These are phyloP conservation scores for Cryptocephalus moraei DNA, from an alignment of 2,888 invertebrate species.

Conservation along the genomic window DNA sequence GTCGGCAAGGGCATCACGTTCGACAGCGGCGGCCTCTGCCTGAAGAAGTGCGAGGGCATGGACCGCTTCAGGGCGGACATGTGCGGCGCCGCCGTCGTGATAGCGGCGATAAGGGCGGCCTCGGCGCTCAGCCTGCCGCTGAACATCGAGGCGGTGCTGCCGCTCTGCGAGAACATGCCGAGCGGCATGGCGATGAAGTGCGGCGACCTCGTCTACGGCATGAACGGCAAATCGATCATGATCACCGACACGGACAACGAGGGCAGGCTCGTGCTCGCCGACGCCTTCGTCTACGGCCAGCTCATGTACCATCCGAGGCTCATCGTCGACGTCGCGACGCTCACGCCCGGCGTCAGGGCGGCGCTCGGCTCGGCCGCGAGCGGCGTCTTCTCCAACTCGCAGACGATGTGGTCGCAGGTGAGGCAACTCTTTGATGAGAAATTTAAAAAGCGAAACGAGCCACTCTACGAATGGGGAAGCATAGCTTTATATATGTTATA, in stretches of 20 bases:
- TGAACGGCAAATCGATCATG: conserved; percentile 53
- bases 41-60: conserved; percentile 34
- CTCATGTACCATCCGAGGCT: conserved; percentile 46
- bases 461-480: no score
- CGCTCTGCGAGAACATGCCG: conserved; percentile 41
- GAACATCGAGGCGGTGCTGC: conserved; percentile 40
- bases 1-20: conserved; percentile 59
- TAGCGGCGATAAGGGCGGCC: conserved; percentile 43
- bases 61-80: conserved; percentile 43
- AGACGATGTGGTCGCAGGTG: conserved; percentile 39
- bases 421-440: not conserved
- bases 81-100: conserved; percentile 51
- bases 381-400: conserved; percentile 46
- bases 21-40: conserved; percentile 39
- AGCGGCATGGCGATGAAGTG: conserved; percentile 51
- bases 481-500: no score
- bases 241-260: conserved; percentile 52
- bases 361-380: conserved; percentile 45
- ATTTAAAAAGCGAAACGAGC: not conserved
- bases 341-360: conserved; percentile 47
- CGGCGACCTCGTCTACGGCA: conserved; percentile 37
- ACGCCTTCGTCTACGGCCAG: conserved; percentile 36
- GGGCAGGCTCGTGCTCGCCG: conserved; percentile 33
- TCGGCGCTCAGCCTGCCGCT: conserved; percentile 44
- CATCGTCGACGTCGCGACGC: conserved; percentile 60